Conservation (phyloP, 2,797 vertebrate genomes). For the Semaprochilodus insignis region DNA sequence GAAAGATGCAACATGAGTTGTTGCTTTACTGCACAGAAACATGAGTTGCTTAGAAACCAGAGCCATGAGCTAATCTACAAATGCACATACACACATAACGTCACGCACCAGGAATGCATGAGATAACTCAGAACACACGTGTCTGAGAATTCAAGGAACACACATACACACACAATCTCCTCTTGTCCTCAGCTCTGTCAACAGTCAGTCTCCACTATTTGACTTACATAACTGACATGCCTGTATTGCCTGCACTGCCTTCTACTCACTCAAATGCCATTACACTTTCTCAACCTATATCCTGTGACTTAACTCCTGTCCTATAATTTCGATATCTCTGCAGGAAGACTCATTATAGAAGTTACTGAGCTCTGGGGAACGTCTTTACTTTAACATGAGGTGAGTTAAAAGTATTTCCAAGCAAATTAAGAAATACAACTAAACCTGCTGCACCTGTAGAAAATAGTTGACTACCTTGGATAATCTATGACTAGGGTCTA, state of each 20-base stretch:
- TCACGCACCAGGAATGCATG: slow-evolving; percentile 25
- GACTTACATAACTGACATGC: not conserved
- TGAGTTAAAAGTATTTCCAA: too few species aligned
- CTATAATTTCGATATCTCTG: too few species aligned
- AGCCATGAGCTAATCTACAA: slow-evolving; percentile 55
- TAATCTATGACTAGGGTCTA: too few species aligned
- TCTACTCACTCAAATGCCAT: not conserved
- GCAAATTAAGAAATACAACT: too few species aligned
- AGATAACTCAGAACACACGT: slow-evolving; percentile 8
- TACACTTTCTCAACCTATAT: too few species aligned
- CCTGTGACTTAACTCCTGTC: too few species aligned
- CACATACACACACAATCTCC: slow-evolving; percentile 8
- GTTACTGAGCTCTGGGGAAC: too few species aligned
- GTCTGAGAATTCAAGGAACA: not conserved
- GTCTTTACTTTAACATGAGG: too few species aligned
- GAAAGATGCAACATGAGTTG: not conserved
- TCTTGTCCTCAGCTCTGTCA: not conserved
- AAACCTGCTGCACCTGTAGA: too few species aligned
- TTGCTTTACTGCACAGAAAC: not conserved
- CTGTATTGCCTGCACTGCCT: not conserved
- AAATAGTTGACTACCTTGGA: too few species aligned
- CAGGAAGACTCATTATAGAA: too few species aligned
- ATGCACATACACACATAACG: not conserved
- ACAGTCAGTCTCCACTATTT: not conserved
- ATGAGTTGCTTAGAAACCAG: slow-evolving; percentile 58